Percentiles rank a stretch among this genome's conserved stretches.
Conservation (phyloP, 2,888 invertebrate species). For the Nomada flava region DNA sequence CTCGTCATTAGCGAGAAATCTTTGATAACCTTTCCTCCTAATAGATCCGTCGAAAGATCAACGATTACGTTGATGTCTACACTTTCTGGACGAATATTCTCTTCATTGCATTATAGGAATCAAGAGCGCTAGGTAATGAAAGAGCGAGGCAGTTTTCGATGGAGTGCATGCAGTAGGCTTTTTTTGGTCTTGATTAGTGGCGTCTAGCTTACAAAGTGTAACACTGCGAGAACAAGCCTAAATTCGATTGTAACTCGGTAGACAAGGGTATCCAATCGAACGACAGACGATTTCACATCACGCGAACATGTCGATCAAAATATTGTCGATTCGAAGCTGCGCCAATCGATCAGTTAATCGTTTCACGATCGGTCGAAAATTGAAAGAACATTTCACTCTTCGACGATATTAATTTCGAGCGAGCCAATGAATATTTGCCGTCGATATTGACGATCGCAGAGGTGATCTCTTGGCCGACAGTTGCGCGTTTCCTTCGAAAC, state of each 20-base stretch:
- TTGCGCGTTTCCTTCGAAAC: too few species aligned
- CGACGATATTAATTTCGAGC: too few species aligned
- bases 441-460: too few species aligned
- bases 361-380: too few species aligned
- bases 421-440: too few species aligned
- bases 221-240: conserved; percentile 52
- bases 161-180: conserved; percentile 68
- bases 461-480: too few species aligned
- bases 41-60: too few species aligned
- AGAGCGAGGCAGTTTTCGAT: conserved; percentile 35
- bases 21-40: not conserved
- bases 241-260: conserved; percentile 57
- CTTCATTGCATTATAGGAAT: not conserved
- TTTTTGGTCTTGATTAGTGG: conserved; percentile 65
- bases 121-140: not conserved
- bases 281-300: conserved; percentile 16
- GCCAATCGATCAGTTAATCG: too few species aligned
- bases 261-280: conserved; percentile 27
- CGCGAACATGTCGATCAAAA: too few species aligned
- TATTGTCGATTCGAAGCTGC: too few species aligned
- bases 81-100: not conserved
- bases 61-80: too few species aligned
- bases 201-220: conserved; percentile 55
- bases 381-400: too few species aligned
- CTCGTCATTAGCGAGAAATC: not conserved